These are phyloP conservation scores for Argyrosomus regius DNA, from an alignment of 2,797 vertebrate species.

Conservation along the genomic window DNA sequence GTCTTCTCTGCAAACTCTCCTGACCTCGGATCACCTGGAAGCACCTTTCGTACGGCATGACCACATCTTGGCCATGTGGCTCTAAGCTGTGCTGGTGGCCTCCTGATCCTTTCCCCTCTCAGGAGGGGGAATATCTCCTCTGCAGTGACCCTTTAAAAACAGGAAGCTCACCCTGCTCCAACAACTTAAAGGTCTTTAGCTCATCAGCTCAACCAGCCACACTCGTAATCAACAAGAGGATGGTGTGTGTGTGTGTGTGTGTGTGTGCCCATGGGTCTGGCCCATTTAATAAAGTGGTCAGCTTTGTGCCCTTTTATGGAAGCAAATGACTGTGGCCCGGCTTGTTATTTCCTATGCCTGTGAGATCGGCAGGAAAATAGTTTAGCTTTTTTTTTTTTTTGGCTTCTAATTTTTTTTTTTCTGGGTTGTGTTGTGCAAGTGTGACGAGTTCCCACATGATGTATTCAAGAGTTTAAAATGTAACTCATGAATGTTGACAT, in stretches of 20 bases:
- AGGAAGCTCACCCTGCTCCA: conserved; percentile 44
- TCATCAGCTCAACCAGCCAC: conserved; percentile 27
- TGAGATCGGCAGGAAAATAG: conserved; percentile 71
- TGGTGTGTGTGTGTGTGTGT: conserved; percentile 11
- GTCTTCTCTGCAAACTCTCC: not conserved
- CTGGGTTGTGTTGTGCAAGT: conserved; percentile 16
- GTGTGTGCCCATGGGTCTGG: conserved; percentile 6
- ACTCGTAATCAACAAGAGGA: not conserved
- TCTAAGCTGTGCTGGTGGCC: not conserved
- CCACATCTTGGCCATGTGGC: not conserved
- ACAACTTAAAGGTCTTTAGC: conserved; percentile 29
- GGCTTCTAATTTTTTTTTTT: not conserved
- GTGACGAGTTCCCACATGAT: conserved; percentile 38
- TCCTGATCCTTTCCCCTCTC: not conserved
- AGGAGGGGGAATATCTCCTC: conserved; percentile 13
- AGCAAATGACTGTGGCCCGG: conserved; percentile 43
- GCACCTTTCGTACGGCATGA: not conserved
- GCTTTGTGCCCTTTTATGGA: conserved; percentile 86
- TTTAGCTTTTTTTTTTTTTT: conserved; percentile 50
- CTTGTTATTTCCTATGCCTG: conserved; percentile 78
- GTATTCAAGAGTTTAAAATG: conserved; percentile 26
- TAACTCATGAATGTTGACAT: conserved; percentile 45
- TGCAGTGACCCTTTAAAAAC: conserved; percentile 3
- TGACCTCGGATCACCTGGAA: conserved; percentile 24
- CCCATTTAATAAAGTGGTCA: conserved; percentile 38